Percentiles rank a stretch among this genome's conserved stretches.
Evolutionary conservation across 2,888 invertebrate genomes (phyloP).

Genomic region (Cantharis flavilabris): DNA sequence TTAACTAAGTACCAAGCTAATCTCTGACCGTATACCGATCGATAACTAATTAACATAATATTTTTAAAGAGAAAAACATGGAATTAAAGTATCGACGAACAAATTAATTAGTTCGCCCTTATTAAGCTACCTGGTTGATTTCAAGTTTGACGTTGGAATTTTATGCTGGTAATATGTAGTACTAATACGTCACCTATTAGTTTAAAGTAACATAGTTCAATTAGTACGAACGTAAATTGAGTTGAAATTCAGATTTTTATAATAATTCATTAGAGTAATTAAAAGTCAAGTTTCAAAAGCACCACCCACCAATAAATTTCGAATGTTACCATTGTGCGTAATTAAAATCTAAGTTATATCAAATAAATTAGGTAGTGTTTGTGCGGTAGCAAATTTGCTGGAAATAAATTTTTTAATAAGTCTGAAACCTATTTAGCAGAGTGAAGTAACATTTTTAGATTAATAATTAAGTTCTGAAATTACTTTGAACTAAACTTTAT

Average conservation of each 20-base stretch:
- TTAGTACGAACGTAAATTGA: background rate
- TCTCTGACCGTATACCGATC: background rate
- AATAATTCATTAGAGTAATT: background rate
- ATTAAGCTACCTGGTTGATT: background rate
- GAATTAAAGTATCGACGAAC: background rate
- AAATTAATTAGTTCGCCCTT: background rate
- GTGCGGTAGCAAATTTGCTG: background rate
- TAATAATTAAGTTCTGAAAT: slow-evolving; percentile 3
- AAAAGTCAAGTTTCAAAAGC: background rate
- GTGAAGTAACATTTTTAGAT: background rate
- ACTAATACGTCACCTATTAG: background rate
- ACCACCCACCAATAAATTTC: background rate
- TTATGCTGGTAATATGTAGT: background rate
- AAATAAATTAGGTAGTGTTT: background rate
- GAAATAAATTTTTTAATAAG: background rate
- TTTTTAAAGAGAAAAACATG: background rate
- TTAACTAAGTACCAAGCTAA: background rate
- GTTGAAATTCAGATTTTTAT: background rate
- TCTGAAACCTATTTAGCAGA: background rate
- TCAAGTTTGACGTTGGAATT: background rate
- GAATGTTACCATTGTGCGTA: too few relatives aligned
- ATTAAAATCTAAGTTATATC: background rate
- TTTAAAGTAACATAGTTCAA: background rate
- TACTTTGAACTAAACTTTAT: background rate
- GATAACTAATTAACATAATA: background rate